Base-by-base conservation (phyloP, 53 echinoderm and acorn worm species). In the Actinopyga echinites region DNA sequence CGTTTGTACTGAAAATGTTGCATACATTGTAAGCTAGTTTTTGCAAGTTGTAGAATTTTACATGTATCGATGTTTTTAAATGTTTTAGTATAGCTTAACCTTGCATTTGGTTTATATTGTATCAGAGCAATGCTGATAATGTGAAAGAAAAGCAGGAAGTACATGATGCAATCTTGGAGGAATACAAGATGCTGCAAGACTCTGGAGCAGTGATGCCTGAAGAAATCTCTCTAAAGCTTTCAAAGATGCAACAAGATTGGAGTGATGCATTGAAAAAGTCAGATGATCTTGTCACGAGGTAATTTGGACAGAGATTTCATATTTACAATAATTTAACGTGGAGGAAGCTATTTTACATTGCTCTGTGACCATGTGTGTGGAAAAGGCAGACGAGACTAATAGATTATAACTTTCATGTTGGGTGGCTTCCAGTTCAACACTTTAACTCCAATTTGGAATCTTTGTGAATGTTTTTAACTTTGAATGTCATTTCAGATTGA, bases 201-300 rank as follows among this genome's bases (percentile, higher is more conserved):
- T 77, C 77, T 1, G 77, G 77, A 32, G 54, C 32, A 17, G 77
- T 26, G 77, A 2, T 77, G 21, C 77, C 77, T 19, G 3, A 29
- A 15, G 77, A 77, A 8, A 25, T 77, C 15, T 23, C 54, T 26
- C 31, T 26, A 4, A 77, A 77, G 21, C 25, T 77, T 1, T 21
- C 10, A 2, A 3, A 54, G 57, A 77, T 77, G 77, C 30, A 52
- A 77, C 52, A 77, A 30, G 77, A 77, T 8, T 77, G 77, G 77
- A 55, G 15, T 53, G 77, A 54, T 31, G 29, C 77, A 15, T 30
- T 55, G 13, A 29, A 56, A 30, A 77, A 77, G 49, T 77, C 77
- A 5, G 21, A 77, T 21, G 53, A 77, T 8, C 77, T 77, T 55
- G 28, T 55, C 15, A 56, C 28, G 2, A 77, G 77, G 77, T 77